Conservation (phyloP, 1,140 invertebrate species). For the Diachasma alloeum region DNA sequence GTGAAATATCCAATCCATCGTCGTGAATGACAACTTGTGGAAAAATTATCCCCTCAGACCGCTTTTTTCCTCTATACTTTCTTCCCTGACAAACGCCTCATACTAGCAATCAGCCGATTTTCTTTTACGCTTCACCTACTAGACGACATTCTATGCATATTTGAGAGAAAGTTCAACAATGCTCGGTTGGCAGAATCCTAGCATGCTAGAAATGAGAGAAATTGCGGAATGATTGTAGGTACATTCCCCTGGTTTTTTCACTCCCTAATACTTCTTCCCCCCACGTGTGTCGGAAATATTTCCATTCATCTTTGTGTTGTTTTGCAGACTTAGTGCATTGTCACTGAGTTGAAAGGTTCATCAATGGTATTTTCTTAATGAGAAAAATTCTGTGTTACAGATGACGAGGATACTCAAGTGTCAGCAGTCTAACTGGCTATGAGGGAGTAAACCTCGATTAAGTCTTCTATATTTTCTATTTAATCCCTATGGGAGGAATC, state of each 20-base stretch:
- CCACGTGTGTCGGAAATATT: constrained; percentile 5
- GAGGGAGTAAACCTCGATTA: constrained; percentile 23
- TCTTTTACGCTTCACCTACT: neutral
- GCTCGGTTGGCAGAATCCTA: neutral
- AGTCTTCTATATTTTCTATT: constrained; percentile 7
- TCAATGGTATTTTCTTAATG: too few relatives aligned
- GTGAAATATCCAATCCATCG: neutral
- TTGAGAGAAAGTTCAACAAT: neutral
- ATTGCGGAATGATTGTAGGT: neutral
- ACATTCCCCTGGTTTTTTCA: too few relatives aligned
- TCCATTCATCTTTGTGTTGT: constrained; percentile 14
- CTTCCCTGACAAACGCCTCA: neutral
- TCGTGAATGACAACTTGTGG: neutral
- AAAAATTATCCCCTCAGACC: neutral
- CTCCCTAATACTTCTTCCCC: neutral
- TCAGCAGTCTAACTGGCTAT: constrained; percentile 65
- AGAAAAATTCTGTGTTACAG: constrained; percentile 56
- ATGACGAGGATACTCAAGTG: constrained; percentile 73
- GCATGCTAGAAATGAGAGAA: neutral
- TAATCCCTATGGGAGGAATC: neutral
- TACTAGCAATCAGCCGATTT: neutral
- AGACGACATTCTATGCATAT: neutral
- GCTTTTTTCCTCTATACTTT: neutral
- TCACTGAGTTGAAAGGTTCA: too few relatives aligned
- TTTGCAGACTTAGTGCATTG: neutral